These are phyloP conservation scores for Aix galericulata DNA, from an alignment of 2,113 vertebrate genomes.

Conservation along the genomic window DNA sequence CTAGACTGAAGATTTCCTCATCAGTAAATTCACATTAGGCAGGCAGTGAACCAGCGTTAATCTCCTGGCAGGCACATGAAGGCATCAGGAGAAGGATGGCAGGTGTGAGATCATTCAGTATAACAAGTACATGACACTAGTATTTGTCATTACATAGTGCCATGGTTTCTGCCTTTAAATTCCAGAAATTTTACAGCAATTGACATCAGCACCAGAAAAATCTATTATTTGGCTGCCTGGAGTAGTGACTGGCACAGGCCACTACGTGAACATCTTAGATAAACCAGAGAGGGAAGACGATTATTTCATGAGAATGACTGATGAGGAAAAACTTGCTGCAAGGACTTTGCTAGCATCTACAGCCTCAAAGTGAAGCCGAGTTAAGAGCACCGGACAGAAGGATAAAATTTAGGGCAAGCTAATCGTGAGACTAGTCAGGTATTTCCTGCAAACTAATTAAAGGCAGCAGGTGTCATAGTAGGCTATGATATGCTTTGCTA, in stretches of 20 bases:
- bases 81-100: background rate
- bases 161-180: background rate
- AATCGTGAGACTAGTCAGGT: background rate
- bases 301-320: background rate
- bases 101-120: background rate
- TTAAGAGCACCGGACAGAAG: background rate
- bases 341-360: background rate
- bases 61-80: background rate
- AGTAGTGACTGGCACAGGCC: background rate
- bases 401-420: background rate
- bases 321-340: background rate
- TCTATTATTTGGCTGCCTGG: background rate
- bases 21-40: background rate
- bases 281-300: background rate
- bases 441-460: background rate
- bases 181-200: background rate
- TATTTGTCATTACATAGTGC: too few species aligned
- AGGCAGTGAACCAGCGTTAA: background rate
- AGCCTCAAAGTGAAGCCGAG: background rate
- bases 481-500: background rate
- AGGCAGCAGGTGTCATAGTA: background rate
- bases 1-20: background rate
- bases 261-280: background rate
- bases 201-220: background rate
- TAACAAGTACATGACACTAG: background rate